phyloP scores from a whole-genome alignment of 2,888 invertebrate genomes.

The Epirrita christyi region DNA sequence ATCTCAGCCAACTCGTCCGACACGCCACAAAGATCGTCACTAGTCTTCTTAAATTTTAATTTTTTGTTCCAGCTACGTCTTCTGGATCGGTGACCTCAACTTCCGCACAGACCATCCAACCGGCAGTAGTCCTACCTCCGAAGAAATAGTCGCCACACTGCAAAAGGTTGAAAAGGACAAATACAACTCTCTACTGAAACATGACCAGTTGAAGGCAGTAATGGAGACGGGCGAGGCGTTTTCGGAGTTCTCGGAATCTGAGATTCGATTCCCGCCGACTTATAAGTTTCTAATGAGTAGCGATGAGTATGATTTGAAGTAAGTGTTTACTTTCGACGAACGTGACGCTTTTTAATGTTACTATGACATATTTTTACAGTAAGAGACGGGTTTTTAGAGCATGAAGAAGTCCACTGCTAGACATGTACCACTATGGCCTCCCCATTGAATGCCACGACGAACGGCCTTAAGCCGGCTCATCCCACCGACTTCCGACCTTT shows the following conservation, averaged over 20 bases:
- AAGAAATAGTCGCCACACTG: conserved; percentile 88
- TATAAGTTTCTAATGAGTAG: conserved; percentile 93
- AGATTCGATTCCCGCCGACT: conserved; percentile 93
- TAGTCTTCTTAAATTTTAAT: not conserved
- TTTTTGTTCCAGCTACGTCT: conserved; percentile 88
- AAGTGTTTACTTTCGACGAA: conserved; percentile 55
- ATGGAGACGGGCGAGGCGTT: conserved; percentile 92
- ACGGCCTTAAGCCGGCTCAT: no score
- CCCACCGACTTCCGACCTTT: no score
- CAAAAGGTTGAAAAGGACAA: conserved; percentile 87
- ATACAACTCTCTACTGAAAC: conserved; percentile 86
- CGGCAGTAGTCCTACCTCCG: conserved; percentile 84
- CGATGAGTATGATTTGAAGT: conserved; percentile 92
- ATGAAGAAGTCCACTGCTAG: no score
- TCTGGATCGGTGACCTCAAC: conserved; percentile 97
- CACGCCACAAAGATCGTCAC: no score
- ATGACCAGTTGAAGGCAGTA: conserved; percentile 91
- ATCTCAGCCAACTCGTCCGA: no score
- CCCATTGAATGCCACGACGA: no score
- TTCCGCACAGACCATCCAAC: conserved; percentile 90
- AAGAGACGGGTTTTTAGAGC: no score
- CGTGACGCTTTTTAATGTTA: no score
- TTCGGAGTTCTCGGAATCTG: conserved; percentile 90
- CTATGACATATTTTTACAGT: no score
- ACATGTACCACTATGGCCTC: no score